Conservation (phyloP, 1,140 invertebrate genomes). For the Sminthurides bifidus region DNA sequence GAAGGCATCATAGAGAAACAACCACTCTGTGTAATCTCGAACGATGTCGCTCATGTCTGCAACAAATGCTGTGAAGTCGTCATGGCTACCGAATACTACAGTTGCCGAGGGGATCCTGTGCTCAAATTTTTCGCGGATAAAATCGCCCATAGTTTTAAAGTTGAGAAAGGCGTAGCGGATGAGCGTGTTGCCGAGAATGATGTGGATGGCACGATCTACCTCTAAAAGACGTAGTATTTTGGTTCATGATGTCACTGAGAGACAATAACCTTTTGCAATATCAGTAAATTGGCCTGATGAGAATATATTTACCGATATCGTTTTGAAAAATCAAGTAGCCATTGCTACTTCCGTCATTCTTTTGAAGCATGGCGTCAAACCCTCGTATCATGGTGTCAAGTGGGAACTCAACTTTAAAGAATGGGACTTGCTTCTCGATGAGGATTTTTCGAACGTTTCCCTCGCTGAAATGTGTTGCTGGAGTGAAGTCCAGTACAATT, state of each 20-base stretch:
- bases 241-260: neutral
- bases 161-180: conserved; percentile 30
- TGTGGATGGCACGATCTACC: conserved; percentile 24
- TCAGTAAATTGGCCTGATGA: neutral
- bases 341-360: conserved; percentile 24
- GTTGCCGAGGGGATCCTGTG: conserved; percentile 29
- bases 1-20: conserved; percentile 25
- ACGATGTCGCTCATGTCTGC: conserved; percentile 10
- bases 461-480: conserved; percentile 10
- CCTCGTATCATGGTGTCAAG: conserved; percentile 18
- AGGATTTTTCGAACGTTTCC: conserved; percentile 21
- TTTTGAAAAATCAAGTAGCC: conserved; percentile 29
- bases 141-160: conserved; percentile 5
- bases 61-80: conserved; percentile 19
- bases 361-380: conserved; percentile 21
- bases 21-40: conserved; percentile 25
- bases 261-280: neutral
- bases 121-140: conserved; percentile 30
- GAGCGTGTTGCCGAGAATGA: conserved; percentile 26
- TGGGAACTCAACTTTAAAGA: conserved; percentile 24
- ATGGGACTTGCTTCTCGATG: conserved; percentile 21
- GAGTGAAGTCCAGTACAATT: conserved; percentile 22
- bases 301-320: conserved; percentile 13
- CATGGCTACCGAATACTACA: conserved; percentile 18
- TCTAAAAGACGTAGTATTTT: conserved; percentile 8